Evolutionary conservation across 2,888 invertebrate genomes (phyloP), one percentile per base, ranked within the genome.

Genomic region (Tetragnatha montana): DNA sequence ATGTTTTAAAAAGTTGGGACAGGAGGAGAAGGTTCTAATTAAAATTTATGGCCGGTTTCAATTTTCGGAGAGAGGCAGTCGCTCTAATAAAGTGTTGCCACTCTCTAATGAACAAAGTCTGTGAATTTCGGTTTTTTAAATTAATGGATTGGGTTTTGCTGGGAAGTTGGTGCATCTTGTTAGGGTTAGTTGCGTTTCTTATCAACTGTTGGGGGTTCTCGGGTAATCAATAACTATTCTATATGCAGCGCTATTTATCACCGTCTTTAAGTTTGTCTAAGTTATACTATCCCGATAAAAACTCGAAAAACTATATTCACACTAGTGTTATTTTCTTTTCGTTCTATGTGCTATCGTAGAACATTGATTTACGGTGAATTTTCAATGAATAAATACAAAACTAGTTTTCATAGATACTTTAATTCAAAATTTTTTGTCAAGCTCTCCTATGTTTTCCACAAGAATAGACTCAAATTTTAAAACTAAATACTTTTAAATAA

Each of bases 31-130:
- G 89, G 69, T 75, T 81, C 80, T 89, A 89, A 89, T 89, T 89
- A 89, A 85, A 89, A 89, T 89, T 85, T 89, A 89, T 89, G 89
- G 85, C 89, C 76, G 81, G 89, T 89, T 89, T 89, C 89, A 89
- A 85, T 89, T 86, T 89, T 81, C 73, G 49, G 60, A 75, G 82
- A 86, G 73, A 82, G 82, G 81, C 81, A 76, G 76, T 87, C 78
- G 79, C 88, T 81, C 82, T 88, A 88, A 88, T 88, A 88, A 88
- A 88, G 88, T 88, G 88, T 88, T 88, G 88, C 88, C 83, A 88
- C 19, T 85, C 81, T 74, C 80, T 89, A 89, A 89, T 85, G 89
- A 89, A 89, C 85, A 89, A 89, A 89, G 89, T 89, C 84, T 81
- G n/a, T n/a, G 81, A 73, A 82, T 73, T 76, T 49, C 14, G 50